phyloP scores from a whole-genome alignment of 2,888 invertebrate species.

The Monochamus alternatus region DNA sequence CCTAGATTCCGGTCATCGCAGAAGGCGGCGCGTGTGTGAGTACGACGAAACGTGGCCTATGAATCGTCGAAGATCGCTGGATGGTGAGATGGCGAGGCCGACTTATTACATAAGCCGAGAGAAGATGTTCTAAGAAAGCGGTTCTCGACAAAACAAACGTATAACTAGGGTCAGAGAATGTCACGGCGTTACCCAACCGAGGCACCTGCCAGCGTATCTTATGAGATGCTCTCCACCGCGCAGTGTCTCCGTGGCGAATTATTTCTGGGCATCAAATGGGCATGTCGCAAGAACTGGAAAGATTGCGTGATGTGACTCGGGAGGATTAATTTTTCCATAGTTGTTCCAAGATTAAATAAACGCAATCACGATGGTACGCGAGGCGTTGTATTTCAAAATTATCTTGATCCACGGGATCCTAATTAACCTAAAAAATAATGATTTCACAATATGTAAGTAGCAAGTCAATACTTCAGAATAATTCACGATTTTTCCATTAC shows the following conservation, averaged over 20 bases:
- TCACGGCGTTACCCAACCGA: constrained; percentile 37
- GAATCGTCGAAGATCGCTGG: constrained; percentile 28
- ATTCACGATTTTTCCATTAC: too few relatives aligned
- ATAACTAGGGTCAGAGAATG: constrained; percentile 37
- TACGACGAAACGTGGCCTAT: constrained; percentile 31
- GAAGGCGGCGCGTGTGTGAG: constrained; percentile 26
- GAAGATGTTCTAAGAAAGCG: constrained; percentile 33
- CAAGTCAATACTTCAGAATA: too few relatives aligned
- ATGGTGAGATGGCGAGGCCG: constrained; percentile 20
- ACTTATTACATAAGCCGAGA: constrained; percentile 30
- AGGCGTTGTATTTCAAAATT: too few relatives aligned
- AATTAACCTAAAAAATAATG: too few relatives aligned
- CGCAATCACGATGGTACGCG: too few relatives aligned
- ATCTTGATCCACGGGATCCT: too few relatives aligned
- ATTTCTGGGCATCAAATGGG: constrained; percentile 7
- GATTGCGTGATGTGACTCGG: constrained; percentile 25
- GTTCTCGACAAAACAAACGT: constrained; percentile 33
- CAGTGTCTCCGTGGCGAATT: constrained; percentile 7
- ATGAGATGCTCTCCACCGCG: constrained; percentile 8
- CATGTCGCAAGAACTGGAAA: not conserved
- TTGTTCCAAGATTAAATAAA: too few relatives aligned
- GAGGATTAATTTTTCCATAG: not conserved
- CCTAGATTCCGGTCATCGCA: constrained; percentile 23
- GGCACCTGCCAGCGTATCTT: constrained; percentile 31
- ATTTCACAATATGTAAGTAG: too few relatives aligned